Percentiles rank a stretch among this genome's conserved stretches.
phyloP scores from a whole-genome alignment of 1,140 invertebrate species.

The Aricia agestis region DNA sequence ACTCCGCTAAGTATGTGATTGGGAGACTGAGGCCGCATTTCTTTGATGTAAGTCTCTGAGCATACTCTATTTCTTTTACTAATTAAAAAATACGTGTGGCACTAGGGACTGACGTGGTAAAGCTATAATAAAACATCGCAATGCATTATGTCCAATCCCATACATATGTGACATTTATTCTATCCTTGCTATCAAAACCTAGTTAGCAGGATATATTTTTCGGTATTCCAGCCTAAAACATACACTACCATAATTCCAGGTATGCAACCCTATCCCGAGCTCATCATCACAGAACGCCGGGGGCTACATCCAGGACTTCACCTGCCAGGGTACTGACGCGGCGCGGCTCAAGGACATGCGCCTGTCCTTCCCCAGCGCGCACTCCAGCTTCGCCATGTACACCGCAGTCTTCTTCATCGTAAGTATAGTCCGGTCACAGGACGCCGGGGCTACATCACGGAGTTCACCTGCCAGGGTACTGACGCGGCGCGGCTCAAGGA shows the following conservation, averaged over 20 bases:
- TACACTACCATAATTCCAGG: conserved; percentile 43
- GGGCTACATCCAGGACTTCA: conserved; percentile 80
- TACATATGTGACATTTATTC: no score
- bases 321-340: conserved; percentile 71
- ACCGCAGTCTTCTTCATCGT: conserved; percentile 87
- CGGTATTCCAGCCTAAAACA: not conserved
- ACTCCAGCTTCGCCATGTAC: conserved; percentile 87
- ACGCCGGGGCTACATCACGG: conserved; percentile 80
- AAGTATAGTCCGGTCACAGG: no score
- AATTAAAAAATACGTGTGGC: no score
- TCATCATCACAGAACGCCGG: conserved; percentile 58
- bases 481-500: conserved; percentile 77
- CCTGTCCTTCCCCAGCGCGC: conserved; percentile 88
- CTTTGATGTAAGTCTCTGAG: conserved; percentile 78
- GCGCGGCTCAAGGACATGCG: conserved; percentile 81
- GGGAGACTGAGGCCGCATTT: conserved; percentile 95
- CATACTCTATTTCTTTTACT: no score
- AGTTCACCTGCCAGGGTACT: conserved; percentile 78
- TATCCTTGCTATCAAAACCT: no score
- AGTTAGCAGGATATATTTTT: no score
- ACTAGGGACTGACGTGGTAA: no score
- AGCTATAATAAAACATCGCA: no score
- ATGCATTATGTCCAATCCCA: no score
- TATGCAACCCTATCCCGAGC: conserved; percentile 80
- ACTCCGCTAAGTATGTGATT: conserved; percentile 92